These are phyloP conservation scores for Spisula solida DNA, from an alignment of 2,888 invertebrate genomes.

Conservation along the genomic window DNA sequence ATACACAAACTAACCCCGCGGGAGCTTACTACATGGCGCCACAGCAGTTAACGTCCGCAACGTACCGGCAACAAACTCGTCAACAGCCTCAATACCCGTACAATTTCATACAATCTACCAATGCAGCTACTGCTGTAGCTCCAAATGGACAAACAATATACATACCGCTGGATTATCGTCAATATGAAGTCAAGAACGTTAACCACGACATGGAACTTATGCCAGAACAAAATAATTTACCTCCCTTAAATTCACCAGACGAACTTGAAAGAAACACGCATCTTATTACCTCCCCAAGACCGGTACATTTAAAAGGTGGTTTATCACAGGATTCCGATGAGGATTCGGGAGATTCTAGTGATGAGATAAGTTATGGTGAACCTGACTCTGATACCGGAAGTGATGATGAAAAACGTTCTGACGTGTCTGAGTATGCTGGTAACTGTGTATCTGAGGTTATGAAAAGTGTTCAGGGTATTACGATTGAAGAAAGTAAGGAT, in stretches of 20 bases:
- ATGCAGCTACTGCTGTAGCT: conserved; percentile 47
- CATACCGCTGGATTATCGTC: conserved; percentile 49
- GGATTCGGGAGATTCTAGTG: conserved; percentile 28
- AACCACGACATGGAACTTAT: conserved; percentile 46
- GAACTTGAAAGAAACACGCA: conserved; percentile 44
- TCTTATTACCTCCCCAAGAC: conserved; percentile 40
- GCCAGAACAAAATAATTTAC: conserved; percentile 26
- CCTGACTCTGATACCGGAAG: not conserved
- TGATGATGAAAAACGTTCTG: not conserved
- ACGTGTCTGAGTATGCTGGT: conserved; percentile 26
- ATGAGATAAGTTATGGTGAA: conserved; percentile 22
- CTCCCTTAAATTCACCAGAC: conserved; percentile 35
- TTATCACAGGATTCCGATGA: conserved; percentile 47
- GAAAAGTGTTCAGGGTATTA: conserved; percentile 6
- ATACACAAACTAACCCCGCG: not conserved
- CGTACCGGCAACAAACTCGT: not conserved
- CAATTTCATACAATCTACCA: not conserved
- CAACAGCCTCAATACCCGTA: not conserved
- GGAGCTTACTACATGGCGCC: not conserved
- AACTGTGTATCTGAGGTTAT: conserved; percentile 24
- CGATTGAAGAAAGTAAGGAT: not conserved
- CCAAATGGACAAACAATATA: conserved; percentile 55
- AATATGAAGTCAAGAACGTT: conserved; percentile 44
- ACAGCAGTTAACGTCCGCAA: not conserved
- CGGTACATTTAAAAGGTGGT: conserved; percentile 47